A percentile compares a stretch with the other conserved stretches of the same genome.
Evolutionary conservation across 2,113 vertebrate genomes (phyloP).

Genomic region (Bostrychus sinensis): DNA sequence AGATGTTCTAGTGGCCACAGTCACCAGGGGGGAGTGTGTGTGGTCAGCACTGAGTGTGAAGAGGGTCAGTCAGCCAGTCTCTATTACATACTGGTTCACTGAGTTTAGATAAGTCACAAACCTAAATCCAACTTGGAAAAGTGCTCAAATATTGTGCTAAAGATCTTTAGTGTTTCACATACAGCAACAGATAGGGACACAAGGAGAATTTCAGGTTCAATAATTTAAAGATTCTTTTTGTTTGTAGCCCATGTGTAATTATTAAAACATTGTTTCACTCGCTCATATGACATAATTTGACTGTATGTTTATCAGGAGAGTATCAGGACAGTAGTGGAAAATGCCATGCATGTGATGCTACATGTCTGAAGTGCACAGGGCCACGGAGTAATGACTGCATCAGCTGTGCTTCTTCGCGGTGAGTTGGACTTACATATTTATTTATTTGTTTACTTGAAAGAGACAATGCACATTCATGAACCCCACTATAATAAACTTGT

Average conservation of each 20-base stretch:
- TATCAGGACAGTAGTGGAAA: conserved; percentile 77
- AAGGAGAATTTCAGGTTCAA: background rate
- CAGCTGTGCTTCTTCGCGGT: conserved; percentile 82
- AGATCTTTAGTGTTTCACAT: no score
- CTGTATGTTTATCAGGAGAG: conserved; percentile 76
- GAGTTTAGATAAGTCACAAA: conserved; percentile 4
- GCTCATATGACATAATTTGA: background rate
- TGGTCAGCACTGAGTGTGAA: conserved; percentile 87
- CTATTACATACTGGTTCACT: conserved; percentile 12
- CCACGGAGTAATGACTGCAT: conserved; percentile 82
- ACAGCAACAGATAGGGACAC: background rate
- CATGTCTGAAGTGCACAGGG: conserved; percentile 86
- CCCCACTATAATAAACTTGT: no score
- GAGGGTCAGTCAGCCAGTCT: conserved; percentile 85
- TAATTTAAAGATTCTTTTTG: background rate
- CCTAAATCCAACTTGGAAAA: background rate
- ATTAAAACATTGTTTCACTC: conserved; percentile 6
- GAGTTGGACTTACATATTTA: conserved; percentile 62
- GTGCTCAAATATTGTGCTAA: background rate
- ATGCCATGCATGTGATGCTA: conserved; percentile 83
- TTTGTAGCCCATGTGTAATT: no score
- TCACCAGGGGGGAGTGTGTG: conserved; percentile 87
- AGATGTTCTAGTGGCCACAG: conserved; percentile 89
- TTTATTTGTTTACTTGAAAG: no score
- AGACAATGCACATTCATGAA: no score